A percentile compares a stretch with the other conserved stretches of the same genome.
Conservation (phyloP, 2,888 invertebrate genomes). For the Brenthis ino region DNA sequence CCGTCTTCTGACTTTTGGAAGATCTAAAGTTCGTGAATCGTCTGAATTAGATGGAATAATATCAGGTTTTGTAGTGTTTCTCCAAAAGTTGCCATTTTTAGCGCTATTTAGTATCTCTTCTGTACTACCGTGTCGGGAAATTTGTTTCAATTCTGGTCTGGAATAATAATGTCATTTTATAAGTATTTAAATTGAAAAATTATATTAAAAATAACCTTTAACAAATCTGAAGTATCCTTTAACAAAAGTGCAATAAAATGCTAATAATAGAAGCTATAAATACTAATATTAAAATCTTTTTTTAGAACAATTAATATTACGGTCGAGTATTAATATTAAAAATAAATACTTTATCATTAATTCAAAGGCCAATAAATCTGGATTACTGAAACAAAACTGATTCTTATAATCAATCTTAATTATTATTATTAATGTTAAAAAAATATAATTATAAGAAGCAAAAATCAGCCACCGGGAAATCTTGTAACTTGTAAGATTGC, state of each 20-base stretch:
- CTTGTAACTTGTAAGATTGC: background rate
- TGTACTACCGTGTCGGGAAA: constrained; percentile 62
- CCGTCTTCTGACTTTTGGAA: constrained; percentile 57
- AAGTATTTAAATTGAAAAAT: background rate
- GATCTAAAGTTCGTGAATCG: constrained; percentile 51
- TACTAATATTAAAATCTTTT: too few species aligned
- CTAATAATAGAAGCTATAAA: too few species aligned
- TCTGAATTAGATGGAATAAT: constrained; percentile 63
- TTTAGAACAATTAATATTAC: too few species aligned
- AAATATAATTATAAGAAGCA: too few species aligned
- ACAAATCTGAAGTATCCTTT: too few species aligned
- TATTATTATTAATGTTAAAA: background rate
- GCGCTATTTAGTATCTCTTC: constrained; percentile 71
- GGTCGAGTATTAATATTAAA: too few species aligned
- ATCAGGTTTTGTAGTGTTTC: constrained; percentile 70
- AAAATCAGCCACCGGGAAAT: background rate
- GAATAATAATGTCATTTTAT: constrained; percentile 16
- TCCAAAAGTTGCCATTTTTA: constrained; percentile 70
- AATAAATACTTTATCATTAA: too few species aligned
- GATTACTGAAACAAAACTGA: background rate
- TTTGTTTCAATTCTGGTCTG: constrained; percentile 49
- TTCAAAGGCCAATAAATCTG: too few species aligned
- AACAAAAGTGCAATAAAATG: too few species aligned
- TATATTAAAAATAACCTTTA: too few species aligned
- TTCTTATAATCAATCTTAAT: background rate